Conservation (phyloP, 2,797 vertebrate species). For the Cyclura pinguis region DNA sequence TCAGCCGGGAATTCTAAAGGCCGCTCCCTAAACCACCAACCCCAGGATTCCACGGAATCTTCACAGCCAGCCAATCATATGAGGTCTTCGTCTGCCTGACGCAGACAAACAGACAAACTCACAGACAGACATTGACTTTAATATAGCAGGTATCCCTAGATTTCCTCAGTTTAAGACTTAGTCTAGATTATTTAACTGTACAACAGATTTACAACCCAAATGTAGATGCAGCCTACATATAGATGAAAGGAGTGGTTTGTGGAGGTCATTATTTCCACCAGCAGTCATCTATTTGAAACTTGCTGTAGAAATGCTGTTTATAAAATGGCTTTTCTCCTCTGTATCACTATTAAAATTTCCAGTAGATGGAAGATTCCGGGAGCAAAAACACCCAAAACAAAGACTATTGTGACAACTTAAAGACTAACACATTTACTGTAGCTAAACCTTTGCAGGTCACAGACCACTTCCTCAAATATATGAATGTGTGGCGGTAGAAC, state of each 20-base stretch:
- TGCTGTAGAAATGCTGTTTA: conserved; percentile 21
- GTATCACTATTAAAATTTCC: conserved; percentile 36
- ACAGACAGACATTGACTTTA: too few relatives aligned
- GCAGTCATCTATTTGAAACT: background rate
- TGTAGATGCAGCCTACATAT: background rate
- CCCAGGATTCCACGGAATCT: too few relatives aligned
- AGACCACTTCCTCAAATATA: background rate
- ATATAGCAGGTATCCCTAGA: background rate
- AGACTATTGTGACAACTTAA: background rate
- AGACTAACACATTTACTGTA: background rate
- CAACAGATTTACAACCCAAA: too few relatives aligned
- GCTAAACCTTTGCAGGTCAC: background rate
- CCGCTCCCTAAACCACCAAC: too few relatives aligned
- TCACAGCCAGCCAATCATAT: too few relatives aligned
- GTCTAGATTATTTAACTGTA: background rate
- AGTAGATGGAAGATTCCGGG: background rate
- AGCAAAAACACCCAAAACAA: background rate
- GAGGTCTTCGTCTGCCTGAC: too few relatives aligned
- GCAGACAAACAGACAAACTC: too few relatives aligned
- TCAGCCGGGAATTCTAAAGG: too few relatives aligned
- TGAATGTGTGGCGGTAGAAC: conserved; percentile 31
- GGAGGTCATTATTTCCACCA: background rate
- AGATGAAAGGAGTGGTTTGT: background rate
- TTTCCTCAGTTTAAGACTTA: background rate
- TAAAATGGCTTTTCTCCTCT: conserved; percentile 43